Base-by-base conservation (phyloP, 2,888 invertebrate genomes). In the Erannis defoliaria region DNA sequence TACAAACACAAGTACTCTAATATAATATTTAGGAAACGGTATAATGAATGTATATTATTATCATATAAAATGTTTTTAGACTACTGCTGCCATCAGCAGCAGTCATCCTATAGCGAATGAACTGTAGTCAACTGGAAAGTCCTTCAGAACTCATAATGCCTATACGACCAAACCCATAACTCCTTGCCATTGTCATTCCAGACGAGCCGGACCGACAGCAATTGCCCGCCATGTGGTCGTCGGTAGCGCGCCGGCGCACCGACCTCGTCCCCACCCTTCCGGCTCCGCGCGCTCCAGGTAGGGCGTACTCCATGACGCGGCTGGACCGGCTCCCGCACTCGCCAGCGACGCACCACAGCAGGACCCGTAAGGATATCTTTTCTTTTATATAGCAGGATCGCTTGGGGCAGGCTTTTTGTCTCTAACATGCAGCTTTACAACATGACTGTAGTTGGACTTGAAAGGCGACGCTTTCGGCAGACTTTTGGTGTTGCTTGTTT, bases 221-320 rank as follows among this genome's bases (percentile, higher is more conserved):
- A 35, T 89, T 86, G 81, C 94, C 95, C 62, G 94, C 95, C 76
- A 93, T 95, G 88, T 96, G 96, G 94, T 95, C 95, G 72, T 96
- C 96, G 70, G 96, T 96, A 81, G 97, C 97, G 79, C 95, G 97
- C 77, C 95, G 97, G 79, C 96, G 97, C 91, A 98, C 98, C 69
- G 98, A 98, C 94, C 94, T 98, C 85, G 97, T 97, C 94, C 98
- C 98, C 71, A 98, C 98, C 76, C 95, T 97, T 88, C 97, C 97
- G 75, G 95, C 90, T 43, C 86, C 89, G 50, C 86, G 91, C 68
- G 87, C 89, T 67, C 90, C 92, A 91, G 93, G 92, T 92, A 97
- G 98, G 95, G 97, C 98, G 83, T 96, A 96, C 94, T 97, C 97
- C 89, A 97, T 98, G 97, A 97, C 97, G 83, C 96, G 98, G 78